Conservation (phyloP, 2,888 invertebrate genomes). For the Julus scandinavius region DNA sequence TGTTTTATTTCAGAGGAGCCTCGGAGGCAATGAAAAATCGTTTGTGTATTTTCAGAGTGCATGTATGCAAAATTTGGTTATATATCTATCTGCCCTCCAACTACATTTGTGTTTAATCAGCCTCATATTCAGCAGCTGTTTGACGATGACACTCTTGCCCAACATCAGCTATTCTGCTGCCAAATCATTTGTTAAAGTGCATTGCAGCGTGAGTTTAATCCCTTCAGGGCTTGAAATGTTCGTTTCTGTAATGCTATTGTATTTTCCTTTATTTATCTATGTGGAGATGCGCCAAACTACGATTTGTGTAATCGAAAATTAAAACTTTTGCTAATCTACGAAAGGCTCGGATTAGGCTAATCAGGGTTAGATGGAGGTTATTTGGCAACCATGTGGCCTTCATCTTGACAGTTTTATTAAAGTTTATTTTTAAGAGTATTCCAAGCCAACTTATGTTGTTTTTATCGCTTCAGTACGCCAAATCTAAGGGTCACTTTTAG, state of each 20-base stretch:
- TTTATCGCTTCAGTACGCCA: no score
- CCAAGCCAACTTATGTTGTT: no score
- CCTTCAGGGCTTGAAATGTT: neutral
- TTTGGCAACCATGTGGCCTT: no score
- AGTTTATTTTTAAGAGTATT: no score
- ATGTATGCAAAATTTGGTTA: neutral
- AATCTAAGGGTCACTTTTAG: no score
- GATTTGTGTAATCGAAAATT: neutral
- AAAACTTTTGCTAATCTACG: neutral
- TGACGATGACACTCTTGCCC: constrained; percentile 29
- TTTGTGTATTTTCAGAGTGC: neutral
- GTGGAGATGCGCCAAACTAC: neutral
- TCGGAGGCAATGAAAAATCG: neutral
- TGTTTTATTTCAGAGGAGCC: neutral
- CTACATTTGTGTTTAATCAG: constrained; percentile 36
- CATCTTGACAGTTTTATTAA: no score
- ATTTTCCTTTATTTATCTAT: neutral
- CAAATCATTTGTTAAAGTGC: constrained; percentile 15
- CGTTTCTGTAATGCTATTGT: neutral
- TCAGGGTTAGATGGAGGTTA: neutral
- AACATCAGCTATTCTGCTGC: constrained; percentile 23
- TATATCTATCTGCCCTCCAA: neutral
- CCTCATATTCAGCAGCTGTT: constrained; percentile 38
- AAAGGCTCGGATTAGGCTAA: neutral
- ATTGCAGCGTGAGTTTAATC: constrained; percentile 29